These are phyloP conservation scores for Rattus rattus DNA, from an alignment of 2,113 vertebrate species.

Conservation along the genomic window DNA sequence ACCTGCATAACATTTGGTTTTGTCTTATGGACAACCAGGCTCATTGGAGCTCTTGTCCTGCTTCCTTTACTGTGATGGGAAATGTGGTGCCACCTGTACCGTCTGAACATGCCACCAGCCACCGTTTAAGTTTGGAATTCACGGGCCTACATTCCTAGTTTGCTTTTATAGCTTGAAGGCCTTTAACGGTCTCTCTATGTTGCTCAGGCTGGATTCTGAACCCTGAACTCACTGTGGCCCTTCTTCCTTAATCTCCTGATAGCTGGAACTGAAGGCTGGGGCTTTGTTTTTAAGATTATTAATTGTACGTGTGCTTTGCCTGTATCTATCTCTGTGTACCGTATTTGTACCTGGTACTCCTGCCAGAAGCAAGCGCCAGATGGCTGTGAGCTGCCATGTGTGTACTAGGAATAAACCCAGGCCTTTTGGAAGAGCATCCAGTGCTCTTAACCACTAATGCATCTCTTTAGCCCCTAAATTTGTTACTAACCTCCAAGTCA, in stretches of 20 bases:
- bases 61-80: not conserved
- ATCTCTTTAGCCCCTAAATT: not conserved
- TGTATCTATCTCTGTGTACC: not conserved
- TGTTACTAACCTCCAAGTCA: not conserved
- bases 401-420: not conserved
- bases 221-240: not conserved
- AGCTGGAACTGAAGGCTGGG: not conserved
- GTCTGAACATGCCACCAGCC: not conserved
- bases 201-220: not conserved
- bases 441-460: not conserved
- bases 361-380: not conserved
- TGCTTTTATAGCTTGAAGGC: not conserved
- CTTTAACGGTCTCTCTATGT: not conserved
- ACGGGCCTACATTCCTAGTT: not conserved
- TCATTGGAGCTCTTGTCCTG: not conserved
- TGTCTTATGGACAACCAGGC: not conserved
- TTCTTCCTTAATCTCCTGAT: not conserved
- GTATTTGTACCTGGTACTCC: not conserved
- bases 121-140: not conserved
- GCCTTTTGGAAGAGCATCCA: not conserved
- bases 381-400: not conserved
- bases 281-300: not conserved
- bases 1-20: not conserved
- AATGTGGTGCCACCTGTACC: not conserved
- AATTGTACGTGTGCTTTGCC: not conserved